Base-by-base conservation (phyloP, 1,140 invertebrate species). In the Aphaenogaster rudis region DNA sequence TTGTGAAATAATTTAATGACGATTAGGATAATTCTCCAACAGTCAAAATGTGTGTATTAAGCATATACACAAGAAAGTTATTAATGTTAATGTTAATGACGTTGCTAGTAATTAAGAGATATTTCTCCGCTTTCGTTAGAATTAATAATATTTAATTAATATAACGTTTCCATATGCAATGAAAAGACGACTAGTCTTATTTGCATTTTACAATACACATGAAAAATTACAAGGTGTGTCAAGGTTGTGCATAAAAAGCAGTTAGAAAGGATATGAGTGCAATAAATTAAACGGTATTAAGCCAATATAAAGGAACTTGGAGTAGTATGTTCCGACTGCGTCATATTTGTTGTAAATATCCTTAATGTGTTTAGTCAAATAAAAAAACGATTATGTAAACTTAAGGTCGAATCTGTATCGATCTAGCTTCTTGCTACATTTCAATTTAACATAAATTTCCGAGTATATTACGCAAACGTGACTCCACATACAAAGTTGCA, bases 141-240 rank as follows among this genome's bases (percentile, higher is more conserved):
- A 21, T 15, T 21, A 21, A 21, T 21, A 21, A 21, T 21, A 21
- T 21, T 21, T 21, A 66, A 66, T 66, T 76, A 76, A 39, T 76
- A 48, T 77, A 45, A 61, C 11, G 1, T 64, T 21, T 66, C 57
- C 8, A 42, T 42, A 21, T 0, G 21, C 39, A 36, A 39, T 1
- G 2, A 39, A 50, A 63, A 50, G 45, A 6, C 39, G 45, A 66
- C 48, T 78, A 74, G 15, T 17, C 13, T 28, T 61, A 33, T 17
- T 77, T 45, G 45, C 36, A 69, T 39, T 42, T 33, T 89, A 86
- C 21, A 57, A 81, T 72, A n/a, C 11, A 52, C 48, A 50, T 66
- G 36, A 76, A 74, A 79, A 79, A 80, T 86, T 86, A 63, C 36
- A 54, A 11, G 74, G 78, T 28, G 78, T 52, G 78, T 54, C 63